phyloP scores from a whole-genome alignment of 2,888 invertebrate species.

The Drosophila siamana region DNA sequence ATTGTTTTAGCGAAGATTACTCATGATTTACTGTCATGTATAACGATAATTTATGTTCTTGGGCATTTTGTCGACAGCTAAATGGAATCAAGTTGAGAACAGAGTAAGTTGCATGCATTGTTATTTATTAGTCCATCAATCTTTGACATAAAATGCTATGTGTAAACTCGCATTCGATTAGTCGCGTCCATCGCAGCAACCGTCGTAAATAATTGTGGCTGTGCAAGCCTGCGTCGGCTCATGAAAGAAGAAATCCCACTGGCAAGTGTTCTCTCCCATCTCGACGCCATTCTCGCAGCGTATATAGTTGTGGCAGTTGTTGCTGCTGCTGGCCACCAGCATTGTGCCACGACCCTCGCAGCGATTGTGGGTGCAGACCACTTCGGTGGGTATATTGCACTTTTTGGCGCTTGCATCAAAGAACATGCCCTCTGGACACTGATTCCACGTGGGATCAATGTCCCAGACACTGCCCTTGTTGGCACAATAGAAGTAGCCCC shows the following conservation, averaged over 20 bases:
- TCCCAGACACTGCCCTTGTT: constrained; percentile 56
- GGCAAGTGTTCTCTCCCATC: constrained; percentile 57
- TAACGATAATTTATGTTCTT: not conserved
- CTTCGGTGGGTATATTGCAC: constrained; percentile 61
- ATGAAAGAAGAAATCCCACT: constrained; percentile 77
- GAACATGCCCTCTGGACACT: constrained; percentile 74
- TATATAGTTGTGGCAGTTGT: constrained; percentile 77
- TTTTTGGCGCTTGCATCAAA: constrained; percentile 51
- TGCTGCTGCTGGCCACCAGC: constrained; percentile 67
- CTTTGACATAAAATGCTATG: not conserved
- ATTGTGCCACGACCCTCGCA: constrained; percentile 81
- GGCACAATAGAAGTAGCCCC: constrained; percentile 78
- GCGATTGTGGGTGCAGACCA: constrained; percentile 74
- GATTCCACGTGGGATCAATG: constrained; percentile 72
- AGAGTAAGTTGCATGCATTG: not conserved
- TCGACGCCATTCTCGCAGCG: constrained; percentile 60
- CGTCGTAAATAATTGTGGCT: constrained; percentile 60
- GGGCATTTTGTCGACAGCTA: not conserved
- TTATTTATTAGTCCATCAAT: constrained; percentile 6
- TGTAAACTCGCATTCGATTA: not conserved
- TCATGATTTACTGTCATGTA: not conserved
- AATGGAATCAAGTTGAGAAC: not conserved
- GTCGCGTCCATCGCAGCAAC: constrained; percentile 69
- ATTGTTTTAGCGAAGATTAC: not conserved
- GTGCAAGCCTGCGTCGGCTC: constrained; percentile 71